Base-by-base conservation (phyloP, 2,888 invertebrate genomes). In the Branchipolynoe longqiensis region DNA sequence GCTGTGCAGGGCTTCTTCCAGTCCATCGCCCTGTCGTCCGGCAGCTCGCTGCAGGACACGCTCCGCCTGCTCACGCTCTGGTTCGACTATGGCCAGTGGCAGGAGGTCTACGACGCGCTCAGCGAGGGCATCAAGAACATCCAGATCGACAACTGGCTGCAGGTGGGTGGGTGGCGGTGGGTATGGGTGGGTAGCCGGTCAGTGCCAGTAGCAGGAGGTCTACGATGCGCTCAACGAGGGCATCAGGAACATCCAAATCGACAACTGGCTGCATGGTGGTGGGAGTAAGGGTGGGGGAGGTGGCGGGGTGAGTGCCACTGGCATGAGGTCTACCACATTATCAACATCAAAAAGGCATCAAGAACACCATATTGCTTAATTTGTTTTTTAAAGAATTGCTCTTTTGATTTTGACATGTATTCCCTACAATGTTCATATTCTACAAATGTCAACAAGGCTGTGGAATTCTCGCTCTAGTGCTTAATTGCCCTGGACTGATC, bases 91-190 rank as follows among this genome's bases (percentile, higher is more conserved):
- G 99, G 99, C 0, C 97, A 99, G 89, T 96, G 97, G 94, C 96
- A 96, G 0, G 97, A 98, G 90, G 99, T 99, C 0, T 97, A 98
- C 92, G 98, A 98, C 88, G 98, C 98, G 0, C 95, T 99, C 58
- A 95, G 96, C 0, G 98, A 98, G 90, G 98, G 98, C 0, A 97
- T 99, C 89, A 96, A 97, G 89, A 95, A 97, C 0, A 98, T 99
- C 59, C 98, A 98, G 92, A 98, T 99, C 87, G 98, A 99, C 91
- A 99, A 98, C 1, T 99, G 99, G 99, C 95, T 99, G 14, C 99
- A 99, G 95, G 95, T 95, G 88, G n/a, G 86, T 56, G 56, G 18
- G 25, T 56, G 18, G 1, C 25, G 56, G 12, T 56, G 18, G 48
- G 8, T 48, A 48, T 48, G 8, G n/a, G n/a, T n/a, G n/a, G n/a